phyloP scores from a whole-genome alignment of 2,888 invertebrate species.

The Rhagium mordax region DNA sequence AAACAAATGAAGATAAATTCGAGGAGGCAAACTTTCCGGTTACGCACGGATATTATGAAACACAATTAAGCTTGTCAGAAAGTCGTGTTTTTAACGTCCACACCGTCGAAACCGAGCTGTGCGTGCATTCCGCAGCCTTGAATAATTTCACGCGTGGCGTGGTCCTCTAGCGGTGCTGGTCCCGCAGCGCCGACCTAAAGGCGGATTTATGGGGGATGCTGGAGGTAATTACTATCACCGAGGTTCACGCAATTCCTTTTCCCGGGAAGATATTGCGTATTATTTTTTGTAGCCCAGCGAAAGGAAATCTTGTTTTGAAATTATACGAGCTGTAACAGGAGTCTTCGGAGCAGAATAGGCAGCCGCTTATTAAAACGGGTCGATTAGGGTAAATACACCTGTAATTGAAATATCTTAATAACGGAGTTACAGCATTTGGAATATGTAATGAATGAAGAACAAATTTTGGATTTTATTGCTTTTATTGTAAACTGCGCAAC shows the following conservation, averaged over 20 bases:
- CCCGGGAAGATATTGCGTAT: slow-evolving; percentile 4
- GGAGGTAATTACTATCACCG: slow-evolving; percentile 22
- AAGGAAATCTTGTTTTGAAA: not conserved
- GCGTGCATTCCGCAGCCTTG: slow-evolving; percentile 26
- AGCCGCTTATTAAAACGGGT: too few species aligned
- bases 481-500: too few species aligned
- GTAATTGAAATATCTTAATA: too few species aligned
- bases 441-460: too few species aligned
- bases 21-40: slow-evolving; percentile 31
- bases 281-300: slow-evolving; percentile 3
- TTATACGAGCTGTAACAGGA: not conserved
- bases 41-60: slow-evolving; percentile 42
- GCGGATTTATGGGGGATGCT: slow-evolving; percentile 24
- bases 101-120: slow-evolving; percentile 33
- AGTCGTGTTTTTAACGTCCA: slow-evolving; percentile 43
- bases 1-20: slow-evolving; percentile 23
- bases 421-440: too few species aligned
- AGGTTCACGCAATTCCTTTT: not conserved
- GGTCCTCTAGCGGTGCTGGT: slow-evolving; percentile 34
- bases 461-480: too few species aligned
- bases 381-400: too few species aligned
- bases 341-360: too few species aligned
- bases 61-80: slow-evolving; percentile 47
- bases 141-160: slow-evolving; percentile 35
- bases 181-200: slow-evolving; percentile 11